Conservation (phyloP, 2,797 vertebrate species). For the Erithacus rubecula region DNA sequence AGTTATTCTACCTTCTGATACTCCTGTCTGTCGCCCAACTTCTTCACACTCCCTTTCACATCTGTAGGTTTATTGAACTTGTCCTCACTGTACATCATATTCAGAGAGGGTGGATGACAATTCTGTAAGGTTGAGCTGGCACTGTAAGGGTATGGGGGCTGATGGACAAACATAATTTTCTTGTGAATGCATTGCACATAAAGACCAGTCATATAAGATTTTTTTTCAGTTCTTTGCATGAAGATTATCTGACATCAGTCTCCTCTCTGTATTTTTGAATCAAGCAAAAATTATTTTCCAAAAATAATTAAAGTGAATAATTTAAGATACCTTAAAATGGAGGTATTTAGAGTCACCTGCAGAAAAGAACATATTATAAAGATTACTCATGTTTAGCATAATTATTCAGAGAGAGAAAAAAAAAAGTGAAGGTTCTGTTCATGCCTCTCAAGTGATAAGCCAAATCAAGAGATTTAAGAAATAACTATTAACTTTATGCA, state of each 20-base stretch:
- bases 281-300: neutral
- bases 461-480: neutral
- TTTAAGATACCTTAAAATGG: neutral
- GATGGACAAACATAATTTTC: neutral
- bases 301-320: neutral
- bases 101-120: neutral
- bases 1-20: slow-evolving; percentile 38
- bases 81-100: neutral
- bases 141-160: neutral
- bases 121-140: slow-evolving; percentile 13
- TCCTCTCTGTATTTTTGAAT: neutral
- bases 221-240: neutral
- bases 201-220: neutral
- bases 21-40: slow-evolving; percentile 12
- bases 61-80: slow-evolving; percentile 44
- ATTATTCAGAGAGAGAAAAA: neutral
- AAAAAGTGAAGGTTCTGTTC: neutral
- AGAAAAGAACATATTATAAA: neutral
- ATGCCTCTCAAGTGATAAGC: neutral
- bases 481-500: neutral
- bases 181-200: neutral
- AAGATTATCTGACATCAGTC: neutral
- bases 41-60: slow-evolving; percentile 26
- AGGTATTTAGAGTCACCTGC: neutral
- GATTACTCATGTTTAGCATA: neutral